Base-by-base conservation (phyloP, 2,113 vertebrate genomes). In the Rhinoderma darwinii region DNA sequence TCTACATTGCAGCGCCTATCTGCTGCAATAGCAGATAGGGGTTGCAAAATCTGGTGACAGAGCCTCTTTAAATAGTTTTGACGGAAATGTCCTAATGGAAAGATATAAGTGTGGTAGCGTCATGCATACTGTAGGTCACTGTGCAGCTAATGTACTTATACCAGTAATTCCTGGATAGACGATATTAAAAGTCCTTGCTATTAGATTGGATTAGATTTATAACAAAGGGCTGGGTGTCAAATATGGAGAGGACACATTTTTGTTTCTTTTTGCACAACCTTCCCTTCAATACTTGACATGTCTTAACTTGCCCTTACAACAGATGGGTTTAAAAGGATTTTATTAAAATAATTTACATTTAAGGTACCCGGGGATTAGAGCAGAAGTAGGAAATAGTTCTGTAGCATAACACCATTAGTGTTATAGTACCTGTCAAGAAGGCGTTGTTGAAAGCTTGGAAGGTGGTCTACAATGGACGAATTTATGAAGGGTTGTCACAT, bases 401-500 rank as follows among this genome's bases (percentile, higher is more conserved):
- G 2, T 37, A 14, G 14, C 12, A 6, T 32, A 32, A 30, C 15
- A 32, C n/a, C 18, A 4, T 2, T 20, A 72, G 72, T 2, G 22
- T 35, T 78, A 5, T 12, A 77, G 74, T 0, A 5, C 73, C 39
- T n/a, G 70, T 20, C 32, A 73, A 8, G 0, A 0, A 43, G 3
- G n/a, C 14, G 32, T 77, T 50, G 74, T 77, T 77, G 18, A 43
- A 30, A n/a, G 47, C 27, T n/a, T 9, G 47, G 44, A 6, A 37
- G 37, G 50, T 50, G 30, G 76, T 56, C 43, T 79, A 20, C 50
- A 32, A 22, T n/a, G 56, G 30, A 79, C 0, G 8, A 39, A 35
- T 35, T 54, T 54, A 78, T 51, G 75, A 18, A 56, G 59, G 27
- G 15, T 39, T 80, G 76, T 39, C 50, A 80, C 32, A 78, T 54